A percentile compares a stretch with the other conserved stretches of the same genome.
phyloP scores from a whole-genome alignment of 2,113 vertebrate genomes.

The Mustela nigripes region DNA sequence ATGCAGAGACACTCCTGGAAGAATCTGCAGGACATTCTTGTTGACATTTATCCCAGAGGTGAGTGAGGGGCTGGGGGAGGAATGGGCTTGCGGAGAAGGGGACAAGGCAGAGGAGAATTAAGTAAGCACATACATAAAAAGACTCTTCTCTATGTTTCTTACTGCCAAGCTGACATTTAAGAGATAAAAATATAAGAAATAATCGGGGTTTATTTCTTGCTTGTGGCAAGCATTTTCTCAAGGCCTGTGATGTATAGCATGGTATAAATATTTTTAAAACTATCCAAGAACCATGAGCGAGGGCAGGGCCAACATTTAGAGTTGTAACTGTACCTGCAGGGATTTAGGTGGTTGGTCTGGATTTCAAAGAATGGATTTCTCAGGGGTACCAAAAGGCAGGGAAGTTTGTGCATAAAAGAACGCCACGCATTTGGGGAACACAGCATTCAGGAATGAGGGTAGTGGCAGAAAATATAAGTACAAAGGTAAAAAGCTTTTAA shows the following conservation, averaged over 20 bases:
- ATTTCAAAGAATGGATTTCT: neutral
- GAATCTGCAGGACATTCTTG: neutral
- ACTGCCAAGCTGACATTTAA: neutral
- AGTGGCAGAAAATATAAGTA: neutral
- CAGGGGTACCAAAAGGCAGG: neutral
- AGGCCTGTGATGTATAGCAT: neutral
- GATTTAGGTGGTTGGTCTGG: neutral
- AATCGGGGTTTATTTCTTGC: neutral
- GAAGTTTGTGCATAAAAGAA: neutral
- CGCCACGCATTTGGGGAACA: too few relatives aligned
- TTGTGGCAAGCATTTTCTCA: neutral
- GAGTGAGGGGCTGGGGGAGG: neutral
- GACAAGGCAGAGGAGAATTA: neutral
- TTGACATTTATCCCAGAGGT: neutral
- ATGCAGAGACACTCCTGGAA: neutral
- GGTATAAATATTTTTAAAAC: neutral
- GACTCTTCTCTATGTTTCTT: neutral
- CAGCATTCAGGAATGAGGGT: neutral
- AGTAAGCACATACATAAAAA: neutral
- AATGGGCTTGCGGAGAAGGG: neutral
- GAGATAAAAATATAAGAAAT: neutral
- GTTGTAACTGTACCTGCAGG: accelerated
- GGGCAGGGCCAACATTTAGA: accelerated
- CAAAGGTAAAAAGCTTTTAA: neutral
- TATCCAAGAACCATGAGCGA: neutral